Percentiles rank a stretch among this genome's conserved stretches.
These are phyloP conservation scores for Mesorhabditis sp. DNA, from an alignment of 2,888 invertebrate genomes.

Conservation along the genomic window DNA sequence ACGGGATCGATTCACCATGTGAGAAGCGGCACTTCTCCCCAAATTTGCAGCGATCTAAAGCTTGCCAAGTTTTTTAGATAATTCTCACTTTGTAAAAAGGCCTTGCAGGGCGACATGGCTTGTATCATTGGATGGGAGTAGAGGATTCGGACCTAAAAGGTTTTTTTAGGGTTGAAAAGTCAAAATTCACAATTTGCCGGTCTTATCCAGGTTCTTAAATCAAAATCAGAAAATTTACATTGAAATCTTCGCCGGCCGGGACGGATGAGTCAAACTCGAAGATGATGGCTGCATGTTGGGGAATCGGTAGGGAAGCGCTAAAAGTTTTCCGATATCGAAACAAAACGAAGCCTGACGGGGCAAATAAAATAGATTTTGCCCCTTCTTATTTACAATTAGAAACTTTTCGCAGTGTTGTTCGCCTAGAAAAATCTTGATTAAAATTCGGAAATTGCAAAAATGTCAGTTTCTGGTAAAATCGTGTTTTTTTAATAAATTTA, in stretches of 20 bases:
- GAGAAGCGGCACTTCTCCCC: slow-evolving; percentile 29
- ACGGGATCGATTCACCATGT: slow-evolving; percentile 31
- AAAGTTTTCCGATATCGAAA: too few relatives aligned
- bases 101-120: slow-evolving; percentile 33
- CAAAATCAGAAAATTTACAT: neutral
- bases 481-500: too few relatives aligned
- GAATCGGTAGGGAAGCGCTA: slow-evolving; percentile 6
- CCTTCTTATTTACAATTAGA: too few relatives aligned
- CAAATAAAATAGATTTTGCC: too few relatives aligned
- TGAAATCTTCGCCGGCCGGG: slow-evolving; percentile 4
- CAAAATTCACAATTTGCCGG: too few relatives aligned
- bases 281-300: slow-evolving; percentile 31
- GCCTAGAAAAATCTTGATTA: too few relatives aligned
- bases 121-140: slow-evolving; percentile 33
- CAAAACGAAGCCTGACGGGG: too few relatives aligned
- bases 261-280: slow-evolving; percentile 17
- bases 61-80: neutral
- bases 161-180: too few relatives aligned
- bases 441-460: too few relatives aligned
- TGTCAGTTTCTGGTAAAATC: too few relatives aligned
- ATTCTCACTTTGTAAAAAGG: slow-evolving; percentile 19
- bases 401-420: too few relatives aligned
- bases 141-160: slow-evolving; percentile 26
- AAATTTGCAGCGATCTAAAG: slow-evolving; percentile 24
- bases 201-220: too few relatives aligned